Base-by-base conservation (phyloP, 2,888 invertebrate genomes). In the Tinea pellionella region DNA sequence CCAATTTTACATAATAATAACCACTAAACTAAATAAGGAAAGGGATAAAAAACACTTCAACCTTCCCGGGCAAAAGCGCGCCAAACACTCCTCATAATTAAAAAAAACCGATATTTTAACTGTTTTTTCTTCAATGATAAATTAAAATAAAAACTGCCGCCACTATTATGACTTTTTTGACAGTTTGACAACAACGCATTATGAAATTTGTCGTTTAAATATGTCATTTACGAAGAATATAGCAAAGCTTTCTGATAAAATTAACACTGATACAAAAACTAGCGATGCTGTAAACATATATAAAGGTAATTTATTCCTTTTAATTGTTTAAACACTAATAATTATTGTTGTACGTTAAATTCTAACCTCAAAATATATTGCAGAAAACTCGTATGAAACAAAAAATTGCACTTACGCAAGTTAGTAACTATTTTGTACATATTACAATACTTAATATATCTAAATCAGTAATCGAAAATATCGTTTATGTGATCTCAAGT, bases 151-250 rank as follows among this genome's bases (percentile, higher is more conserved):
- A 37, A 37, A 6, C 37, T 37, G 37, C n/a, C 37, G 37, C 37
- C n/a, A 9, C n/a, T n/a, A 9, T 37, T 2, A 37, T 37, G 37
- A 9, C n/a, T n/a, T 2, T 37, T 2, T 6, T 37, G 37, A 37
- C 16, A 16, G n/a, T 47, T 47, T 47, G 47, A 47, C 47, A 47
- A 15, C 41, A 16, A 9, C 16, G 16, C 47, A 76, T 73, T 77
- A 73, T 83, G 81, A 87, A 86, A 87, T 85, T 87, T 77, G 76
- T 79, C 80, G 85, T 85, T 78, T 72, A 78, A 84, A 78, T 80
- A 87, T 87, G 87, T 86, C 85, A 81, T 65, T 79, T 68, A 77
- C 78, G 75, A 85, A 77, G 79, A 83, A 81, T 78, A 72, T 70
- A 71, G 70, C 77, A 66, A 84, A 80, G 81, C 73, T 77, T 74